A percentile compares a stretch with the other conserved stretches of the same genome.
Evolutionary conservation across 2,888 invertebrate species (phyloP).

Genomic region (Nomada hirtipes): DNA sequence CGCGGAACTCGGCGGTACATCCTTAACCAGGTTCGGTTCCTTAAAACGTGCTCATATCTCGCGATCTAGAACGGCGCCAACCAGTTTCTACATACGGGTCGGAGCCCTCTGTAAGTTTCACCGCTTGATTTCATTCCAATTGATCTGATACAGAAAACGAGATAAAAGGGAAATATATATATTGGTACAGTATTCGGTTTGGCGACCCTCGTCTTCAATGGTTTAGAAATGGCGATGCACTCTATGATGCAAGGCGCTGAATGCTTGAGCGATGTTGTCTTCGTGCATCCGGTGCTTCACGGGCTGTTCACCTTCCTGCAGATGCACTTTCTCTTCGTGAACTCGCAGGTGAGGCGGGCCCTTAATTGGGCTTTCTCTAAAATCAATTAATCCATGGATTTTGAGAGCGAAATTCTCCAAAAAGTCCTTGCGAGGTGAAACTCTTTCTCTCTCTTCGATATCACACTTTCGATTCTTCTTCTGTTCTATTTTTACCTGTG

Average conservation of each 20-base stretch:
- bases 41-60: conserved; percentile 86
- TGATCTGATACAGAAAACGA: neutral
- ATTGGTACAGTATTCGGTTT: conserved; percentile 85
- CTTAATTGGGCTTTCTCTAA: neutral
- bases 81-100: conserved; percentile 86
- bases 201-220: conserved; percentile 86
- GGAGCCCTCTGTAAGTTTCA: conserved; percentile 85
- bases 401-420: neutral
- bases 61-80: conserved; percentile 84
- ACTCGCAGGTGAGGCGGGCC: conserved; percentile 84
- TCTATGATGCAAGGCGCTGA: conserved; percentile 85
- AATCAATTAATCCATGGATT: neutral
- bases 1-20: conserved; percentile 84
- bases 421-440: too few species aligned
- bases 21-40: conserved; percentile 85
- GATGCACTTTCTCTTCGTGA: conserved; percentile 87
- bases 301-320: conserved; percentile 86
- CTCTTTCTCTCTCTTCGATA: neutral
- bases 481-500: neutral
- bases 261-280: conserved; percentile 85
- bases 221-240: conserved; percentile 86
- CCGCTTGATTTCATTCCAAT: neutral
- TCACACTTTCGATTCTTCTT: neutral
- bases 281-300: conserved; percentile 86
- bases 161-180: neutral